Percentiles rank a stretch among this genome's conserved stretches.
phyloP scores from a whole-genome alignment of 2,797 vertebrate genomes.

The Cephalopachus bancanus region DNA sequence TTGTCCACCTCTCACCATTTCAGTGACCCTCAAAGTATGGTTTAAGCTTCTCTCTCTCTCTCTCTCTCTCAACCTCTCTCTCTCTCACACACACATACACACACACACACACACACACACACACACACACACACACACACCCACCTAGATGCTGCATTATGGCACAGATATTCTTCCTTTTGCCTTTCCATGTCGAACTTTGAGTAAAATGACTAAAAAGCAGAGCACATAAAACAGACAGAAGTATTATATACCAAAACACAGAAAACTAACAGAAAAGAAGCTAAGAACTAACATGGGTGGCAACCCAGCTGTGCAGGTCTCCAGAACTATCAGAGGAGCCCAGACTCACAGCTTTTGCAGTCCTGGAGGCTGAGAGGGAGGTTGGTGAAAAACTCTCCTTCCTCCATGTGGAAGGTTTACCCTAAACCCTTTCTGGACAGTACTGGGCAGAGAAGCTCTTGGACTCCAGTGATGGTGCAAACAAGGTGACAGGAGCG shows the following conservation, averaged over 20 bases:
- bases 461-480: rapidly evolving
- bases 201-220: not conserved
- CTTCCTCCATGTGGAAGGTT: rapidly evolving
- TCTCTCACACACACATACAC: rapidly evolving
- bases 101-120: not conserved
- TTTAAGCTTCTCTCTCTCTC: rapidly evolving
- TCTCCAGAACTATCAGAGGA: not conserved
- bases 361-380: too few relatives aligned
- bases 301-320: rapidly evolving
- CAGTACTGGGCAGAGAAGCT: not conserved
- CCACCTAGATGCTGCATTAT: not conserved
- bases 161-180: rapidly evolving
- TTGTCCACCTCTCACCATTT: rapidly evolving
- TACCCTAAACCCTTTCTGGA: rapidly evolving
- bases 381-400: not conserved
- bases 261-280: too few relatives aligned
- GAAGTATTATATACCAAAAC: not conserved
- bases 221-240: not conserved
- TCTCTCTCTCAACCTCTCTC: rapidly evolving
- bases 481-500: not conserved
- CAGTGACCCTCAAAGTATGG: rapidly evolving
- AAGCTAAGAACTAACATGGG: not conserved
- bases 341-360: not conserved
- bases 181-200: not conserved
- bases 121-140: not conserved